Evolutionary conservation across 2,797 vertebrate genomes (phyloP), one percentile per base, ranked within the genome.

Genomic region (Melanitta fusca): DNA sequence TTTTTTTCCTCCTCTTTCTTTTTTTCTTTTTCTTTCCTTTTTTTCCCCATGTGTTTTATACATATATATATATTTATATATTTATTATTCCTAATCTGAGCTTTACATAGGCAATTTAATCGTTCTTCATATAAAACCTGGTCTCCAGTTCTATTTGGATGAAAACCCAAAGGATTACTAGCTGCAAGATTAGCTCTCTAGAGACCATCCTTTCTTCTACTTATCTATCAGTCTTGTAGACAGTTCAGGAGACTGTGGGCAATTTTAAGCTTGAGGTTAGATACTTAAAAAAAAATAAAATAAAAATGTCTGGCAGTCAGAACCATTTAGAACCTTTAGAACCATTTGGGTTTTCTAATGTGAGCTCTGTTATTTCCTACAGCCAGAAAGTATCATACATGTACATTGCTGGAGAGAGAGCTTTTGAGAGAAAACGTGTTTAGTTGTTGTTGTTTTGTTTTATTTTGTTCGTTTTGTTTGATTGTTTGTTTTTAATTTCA

Each of bases 31-130:
- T 65, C 56, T 39, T 28, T 25, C 13, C 15, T 30, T 6, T 8
- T 49, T 30, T 51, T 89, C 96, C 88, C 38, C 8, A 6, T 6
- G 2, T 89, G 79, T 85, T 28, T 78, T 89, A 28, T 17, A 30
- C 41, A 47, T 38, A 28, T 28, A n/a, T 47, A 47, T 41, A 57
- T 61, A 43, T 19, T 28, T 28, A n/a, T 41, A 47, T 41, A 57
- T 61, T 8, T 18, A 62, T 65, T 56, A 80, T 69, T 91, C 43
- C 36, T 96, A 89, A 95, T 95, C 66, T 91, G 71, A 94, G 21
- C 13, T 96, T 96, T 96, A 75, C 65, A 68, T 21, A 95, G 62
- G 43, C 47, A 58, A 28, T 53, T 91, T 96, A 95, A 95, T 85
- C 70, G 86, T 90, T 88, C 70, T 69, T 88, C 64, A 66, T 60